phyloP scores from a whole-genome alignment of 2,888 invertebrate genomes.

The Parascotia fuliginaria region DNA sequence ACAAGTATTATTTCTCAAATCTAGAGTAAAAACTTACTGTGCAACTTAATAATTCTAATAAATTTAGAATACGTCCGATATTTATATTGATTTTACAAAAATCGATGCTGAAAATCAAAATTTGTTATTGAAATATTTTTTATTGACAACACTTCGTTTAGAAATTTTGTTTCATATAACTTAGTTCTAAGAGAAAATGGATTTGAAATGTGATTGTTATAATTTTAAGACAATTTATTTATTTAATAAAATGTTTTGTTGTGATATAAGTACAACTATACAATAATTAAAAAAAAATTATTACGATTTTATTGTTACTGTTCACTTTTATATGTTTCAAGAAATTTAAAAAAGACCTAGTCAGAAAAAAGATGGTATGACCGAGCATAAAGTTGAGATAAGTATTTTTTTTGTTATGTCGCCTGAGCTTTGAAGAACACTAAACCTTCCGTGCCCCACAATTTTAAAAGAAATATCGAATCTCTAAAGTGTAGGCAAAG shows the following conservation, averaged over 20 bases:
- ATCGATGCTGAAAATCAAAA: too few relatives aligned
- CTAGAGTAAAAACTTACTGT: conserved; percentile 30
- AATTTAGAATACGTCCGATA: conserved; percentile 22
- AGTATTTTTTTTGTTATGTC: conserved; percentile 5
- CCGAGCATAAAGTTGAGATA: conserved; percentile 1
- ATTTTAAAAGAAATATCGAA: conserved; percentile 22
- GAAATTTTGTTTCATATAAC: conserved; percentile 24
- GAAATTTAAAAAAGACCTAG: conserved; percentile 13
- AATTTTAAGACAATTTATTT: conserved; percentile 42
- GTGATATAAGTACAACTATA: conserved; percentile 17
- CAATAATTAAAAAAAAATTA: conserved; percentile 10
- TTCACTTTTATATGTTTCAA: neutral
- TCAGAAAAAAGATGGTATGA: conserved; percentile 14
- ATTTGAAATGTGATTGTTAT: conserved; percentile 50
- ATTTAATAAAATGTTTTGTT: conserved; percentile 34
- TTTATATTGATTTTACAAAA: too few relatives aligned
- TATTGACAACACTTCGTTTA: conserved; percentile 12
- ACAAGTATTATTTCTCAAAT: conserved; percentile 52
- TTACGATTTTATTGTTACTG: conserved; percentile 20
- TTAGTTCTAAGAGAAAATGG: conserved; percentile 35
- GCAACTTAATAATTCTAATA: conserved; percentile 14
- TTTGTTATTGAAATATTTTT: conserved; percentile 15
- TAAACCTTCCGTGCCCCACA: conserved; percentile 9
- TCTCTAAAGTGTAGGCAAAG: conserved; percentile 24
- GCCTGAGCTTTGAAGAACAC: conserved; percentile 21